A percentile compares a stretch with the other conserved stretches of the same genome.
Evolutionary conservation across 2,113 vertebrate genomes (phyloP).

Genomic region (Prinia subflava): DNA sequence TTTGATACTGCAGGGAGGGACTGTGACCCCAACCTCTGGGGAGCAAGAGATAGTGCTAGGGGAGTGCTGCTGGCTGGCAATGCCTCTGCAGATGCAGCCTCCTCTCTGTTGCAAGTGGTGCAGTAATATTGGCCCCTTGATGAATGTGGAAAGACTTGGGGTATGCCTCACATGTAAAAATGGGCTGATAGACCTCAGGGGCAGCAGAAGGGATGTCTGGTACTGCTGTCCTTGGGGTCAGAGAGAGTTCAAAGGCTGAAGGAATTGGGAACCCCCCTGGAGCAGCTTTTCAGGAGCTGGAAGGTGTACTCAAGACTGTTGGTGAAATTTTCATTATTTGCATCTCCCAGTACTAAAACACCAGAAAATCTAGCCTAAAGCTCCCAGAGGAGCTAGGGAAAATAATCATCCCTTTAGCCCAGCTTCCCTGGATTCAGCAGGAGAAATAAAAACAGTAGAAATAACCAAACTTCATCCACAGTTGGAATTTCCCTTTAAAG

Average conservation of each 20-base stretch:
- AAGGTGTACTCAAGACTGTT: neutral
- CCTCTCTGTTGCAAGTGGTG: neutral
- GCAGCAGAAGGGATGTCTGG: neutral
- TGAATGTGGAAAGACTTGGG: neutral
- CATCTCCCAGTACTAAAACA: neutral
- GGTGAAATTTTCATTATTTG: neutral
- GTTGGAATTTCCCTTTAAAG: neutral
- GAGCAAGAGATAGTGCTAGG: fast-evolving
- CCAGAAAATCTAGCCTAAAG: neutral
- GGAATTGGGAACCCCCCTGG: neutral
- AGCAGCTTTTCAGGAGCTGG: neutral
- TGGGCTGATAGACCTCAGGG: neutral
- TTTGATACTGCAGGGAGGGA: neutral
- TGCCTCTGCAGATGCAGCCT: neutral
- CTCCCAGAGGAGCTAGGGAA: neutral
- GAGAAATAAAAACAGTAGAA: neutral
- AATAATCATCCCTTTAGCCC: neutral
- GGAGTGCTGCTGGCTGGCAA: neutral
- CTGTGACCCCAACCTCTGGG: neutral
- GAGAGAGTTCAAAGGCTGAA: neutral
- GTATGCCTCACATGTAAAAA: neutral
- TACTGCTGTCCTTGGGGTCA: neutral
- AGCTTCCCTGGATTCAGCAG: neutral
- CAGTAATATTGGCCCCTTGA: neutral
- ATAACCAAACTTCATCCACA: neutral